Evolutionary conservation across 2,797 vertebrate species (phyloP).

Genomic region (Ispidina picta): DNA sequence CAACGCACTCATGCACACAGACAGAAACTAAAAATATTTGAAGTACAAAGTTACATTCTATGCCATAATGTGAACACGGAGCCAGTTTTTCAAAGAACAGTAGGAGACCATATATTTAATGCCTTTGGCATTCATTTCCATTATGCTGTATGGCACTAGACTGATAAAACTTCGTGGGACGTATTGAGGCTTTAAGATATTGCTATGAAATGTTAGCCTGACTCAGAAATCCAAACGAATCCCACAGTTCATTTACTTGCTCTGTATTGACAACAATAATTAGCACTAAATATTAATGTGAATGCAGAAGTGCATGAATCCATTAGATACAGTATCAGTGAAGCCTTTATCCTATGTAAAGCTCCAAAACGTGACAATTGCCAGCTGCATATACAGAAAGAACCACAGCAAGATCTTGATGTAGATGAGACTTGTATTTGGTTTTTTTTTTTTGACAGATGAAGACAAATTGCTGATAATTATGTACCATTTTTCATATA

Average conservation of each 20-base stretch:
- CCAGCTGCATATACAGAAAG: not conserved
- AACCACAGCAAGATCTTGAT: not conserved
- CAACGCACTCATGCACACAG: not conserved
- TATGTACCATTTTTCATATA: not conserved
- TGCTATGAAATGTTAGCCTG: not conserved
- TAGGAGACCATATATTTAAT: not conserved
- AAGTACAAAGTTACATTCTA: not conserved
- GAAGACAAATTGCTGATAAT: not conserved
- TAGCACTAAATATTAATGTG: conserved; percentile 11
- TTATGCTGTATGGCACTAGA: not conserved
- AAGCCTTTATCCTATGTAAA: not conserved
- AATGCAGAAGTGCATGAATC: not conserved
- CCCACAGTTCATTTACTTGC: not conserved
- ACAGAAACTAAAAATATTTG: conserved; percentile 3
- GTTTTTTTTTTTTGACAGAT: not conserved
- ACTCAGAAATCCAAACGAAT: not conserved
- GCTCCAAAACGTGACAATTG: not conserved
- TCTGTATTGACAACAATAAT: not conserved
- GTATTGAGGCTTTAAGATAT: not conserved
- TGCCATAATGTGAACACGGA: not conserved
- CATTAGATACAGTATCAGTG: not conserved
- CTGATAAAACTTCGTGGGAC: not conserved
- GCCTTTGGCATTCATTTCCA: not conserved
- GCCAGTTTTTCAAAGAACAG: not conserved
- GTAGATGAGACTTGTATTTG: not conserved